These are phyloP conservation scores for Alauda arvensis DNA, from an alignment of 2,797 vertebrate species.

Conservation along the genomic window DNA sequence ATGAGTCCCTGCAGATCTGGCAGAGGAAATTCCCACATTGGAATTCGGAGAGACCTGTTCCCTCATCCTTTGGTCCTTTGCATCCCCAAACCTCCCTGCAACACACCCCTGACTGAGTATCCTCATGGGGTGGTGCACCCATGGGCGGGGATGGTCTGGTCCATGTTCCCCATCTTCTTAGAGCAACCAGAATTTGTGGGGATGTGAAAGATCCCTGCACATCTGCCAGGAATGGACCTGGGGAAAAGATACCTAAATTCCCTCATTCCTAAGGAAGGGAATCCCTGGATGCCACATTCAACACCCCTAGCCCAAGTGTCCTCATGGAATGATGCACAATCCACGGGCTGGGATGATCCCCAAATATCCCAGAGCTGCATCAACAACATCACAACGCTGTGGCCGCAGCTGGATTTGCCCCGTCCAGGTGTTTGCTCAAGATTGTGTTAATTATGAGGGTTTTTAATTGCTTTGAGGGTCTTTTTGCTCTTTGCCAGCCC, in stretches of 20 bases:
- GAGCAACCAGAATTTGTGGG: accelerated
- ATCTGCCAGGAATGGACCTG: neutral
- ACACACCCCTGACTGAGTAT: too few species aligned
- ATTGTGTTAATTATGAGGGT: neutral
- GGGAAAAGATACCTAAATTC: neutral
- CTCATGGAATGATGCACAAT: neutral
- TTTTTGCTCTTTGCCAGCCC: neutral
- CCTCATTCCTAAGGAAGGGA: neutral
- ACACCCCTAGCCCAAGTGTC: neutral
- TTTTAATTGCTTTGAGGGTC: neutral
- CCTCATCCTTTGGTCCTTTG: neutral
- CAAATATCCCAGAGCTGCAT: neutral
- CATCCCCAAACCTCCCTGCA: neutral
- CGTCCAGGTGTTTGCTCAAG: neutral
- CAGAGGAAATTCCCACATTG: neutral
- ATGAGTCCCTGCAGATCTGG: neutral
- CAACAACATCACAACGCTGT: accelerated
- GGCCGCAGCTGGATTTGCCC: neutral
- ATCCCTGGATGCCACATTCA: neutral
- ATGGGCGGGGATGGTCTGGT: neutral
- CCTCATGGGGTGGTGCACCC: neutral
- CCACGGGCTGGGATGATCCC: neutral
- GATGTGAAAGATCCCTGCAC: neutral
- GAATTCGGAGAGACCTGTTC: neutral
- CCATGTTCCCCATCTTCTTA: accelerated